A percentile compares a stretch with the other conserved stretches of the same genome.
Conservation (phyloP, 2,888 invertebrate species). For the Osmoderma eremita region DNA sequence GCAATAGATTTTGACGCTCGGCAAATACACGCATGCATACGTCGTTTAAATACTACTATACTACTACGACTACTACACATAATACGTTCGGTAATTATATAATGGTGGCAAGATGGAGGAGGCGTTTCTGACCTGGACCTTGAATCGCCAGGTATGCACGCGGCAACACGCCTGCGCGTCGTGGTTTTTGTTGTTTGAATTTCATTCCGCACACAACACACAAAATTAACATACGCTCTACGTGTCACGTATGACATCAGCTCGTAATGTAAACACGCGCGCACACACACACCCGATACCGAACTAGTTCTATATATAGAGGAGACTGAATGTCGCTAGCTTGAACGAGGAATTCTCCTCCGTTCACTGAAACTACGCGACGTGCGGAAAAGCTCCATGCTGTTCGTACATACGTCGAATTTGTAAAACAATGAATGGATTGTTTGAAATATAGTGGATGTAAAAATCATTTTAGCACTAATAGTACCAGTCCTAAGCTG, state of each 20-base stretch:
- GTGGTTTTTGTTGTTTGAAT: conserved; percentile 41
- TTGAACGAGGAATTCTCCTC: too few species aligned
- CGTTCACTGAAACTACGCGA: not conserved
- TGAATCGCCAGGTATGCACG: conserved; percentile 32
- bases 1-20: too few species aligned
- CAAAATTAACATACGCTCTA: conserved; percentile 45
- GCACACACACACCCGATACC: conserved; percentile 14
- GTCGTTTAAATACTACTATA: too few species aligned
- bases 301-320: conserved; percentile 43
- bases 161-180: conserved; percentile 39
- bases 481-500: too few species aligned
- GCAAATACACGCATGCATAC: too few species aligned
- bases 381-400: not conserved
- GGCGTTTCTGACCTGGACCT: conserved; percentile 42
- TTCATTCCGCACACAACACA: conserved; percentile 39
- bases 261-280: conserved; percentile 39
- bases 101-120: conserved; percentile 30
- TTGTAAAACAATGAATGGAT: too few species aligned
- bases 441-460: too few species aligned
- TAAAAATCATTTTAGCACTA: too few species aligned
- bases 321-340: conserved; percentile 41
- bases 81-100: conserved; percentile 33
- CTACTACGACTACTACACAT: too few species aligned
- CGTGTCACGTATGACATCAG: conserved; percentile 42
- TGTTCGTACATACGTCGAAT: too few species aligned